phyloP scores from a whole-genome alignment of 2,888 invertebrate genomes.

The Sarcophaga caerulescens region DNA sequence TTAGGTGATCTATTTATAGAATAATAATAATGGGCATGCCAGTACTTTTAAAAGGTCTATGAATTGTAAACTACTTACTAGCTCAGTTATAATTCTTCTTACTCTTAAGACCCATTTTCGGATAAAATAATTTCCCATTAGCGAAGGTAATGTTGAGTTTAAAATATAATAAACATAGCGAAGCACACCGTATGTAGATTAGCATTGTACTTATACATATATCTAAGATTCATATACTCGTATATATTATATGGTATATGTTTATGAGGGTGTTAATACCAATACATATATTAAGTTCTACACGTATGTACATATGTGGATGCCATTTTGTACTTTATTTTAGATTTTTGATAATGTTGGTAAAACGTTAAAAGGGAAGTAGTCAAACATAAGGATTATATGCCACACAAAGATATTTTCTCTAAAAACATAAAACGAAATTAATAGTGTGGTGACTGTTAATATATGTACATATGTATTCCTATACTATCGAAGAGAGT shows the following conservation, averaged over 20 bases:
- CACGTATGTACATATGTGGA: neutral
- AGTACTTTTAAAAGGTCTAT: too few relatives aligned
- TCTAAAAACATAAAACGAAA: conserved; percentile 59
- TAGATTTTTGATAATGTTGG: conserved; percentile 29
- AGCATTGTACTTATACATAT: neutral
- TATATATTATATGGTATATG: neutral
- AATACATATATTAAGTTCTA: conserved; percentile 5
- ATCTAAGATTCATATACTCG: neutral
- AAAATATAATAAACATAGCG: too few relatives aligned
- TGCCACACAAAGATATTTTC: conserved; percentile 42
- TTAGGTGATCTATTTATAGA: too few relatives aligned
- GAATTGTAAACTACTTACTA: too few relatives aligned
- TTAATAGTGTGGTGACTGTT: conserved; percentile 61
- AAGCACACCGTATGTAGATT: too few relatives aligned
- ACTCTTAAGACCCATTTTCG: too few relatives aligned
- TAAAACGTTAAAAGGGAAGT: conserved; percentile 50
- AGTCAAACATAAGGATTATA: conserved; percentile 51
- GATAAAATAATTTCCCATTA: too few relatives aligned
- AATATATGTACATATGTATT: neutral
- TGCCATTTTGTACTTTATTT: neutral
- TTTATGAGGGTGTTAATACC: neutral
- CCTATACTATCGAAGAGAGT: neutral
- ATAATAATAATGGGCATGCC: too few relatives aligned
- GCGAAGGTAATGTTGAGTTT: too few relatives aligned
- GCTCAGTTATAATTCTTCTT: too few relatives aligned